These are phyloP conservation scores for Chrosomus eos DNA, from an alignment of 2,797 vertebrate species.

Conservation along the genomic window DNA sequence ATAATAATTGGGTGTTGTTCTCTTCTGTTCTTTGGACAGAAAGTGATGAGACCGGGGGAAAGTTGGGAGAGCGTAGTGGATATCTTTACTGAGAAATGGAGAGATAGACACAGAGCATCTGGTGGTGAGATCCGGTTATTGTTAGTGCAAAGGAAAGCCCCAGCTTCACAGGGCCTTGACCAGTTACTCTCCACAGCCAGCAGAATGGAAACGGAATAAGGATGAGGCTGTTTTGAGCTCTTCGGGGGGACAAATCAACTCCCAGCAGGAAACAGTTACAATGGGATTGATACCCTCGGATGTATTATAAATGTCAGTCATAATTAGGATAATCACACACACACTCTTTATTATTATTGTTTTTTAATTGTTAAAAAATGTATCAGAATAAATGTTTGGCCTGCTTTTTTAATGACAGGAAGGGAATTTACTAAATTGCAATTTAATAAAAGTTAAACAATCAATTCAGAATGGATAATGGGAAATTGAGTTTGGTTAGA, in stretches of 20 bases:
- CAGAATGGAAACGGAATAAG: conserved; percentile 52
- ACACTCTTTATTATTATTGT: neutral
- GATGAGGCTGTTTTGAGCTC: conserved; percentile 47
- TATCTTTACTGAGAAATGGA: conserved; percentile 24
- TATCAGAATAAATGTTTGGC: neutral
- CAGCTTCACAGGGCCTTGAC: conserved; percentile 60
- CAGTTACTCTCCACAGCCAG: conserved; percentile 50
- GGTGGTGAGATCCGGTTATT: conserved; percentile 65
- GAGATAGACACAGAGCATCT: conserved; percentile 47
- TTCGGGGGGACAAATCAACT: conserved; percentile 41
- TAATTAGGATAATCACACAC: conserved; percentile 31
- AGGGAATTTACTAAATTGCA: neutral
- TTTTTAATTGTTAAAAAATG: neutral
- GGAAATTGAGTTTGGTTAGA: neutral
- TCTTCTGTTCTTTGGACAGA: conserved; percentile 39
- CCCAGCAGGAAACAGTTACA: conserved; percentile 52
- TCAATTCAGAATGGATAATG: neutral
- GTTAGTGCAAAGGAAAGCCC: conserved; percentile 59
- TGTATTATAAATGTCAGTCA: conserved; percentile 36
- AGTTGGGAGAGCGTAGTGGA: neutral
- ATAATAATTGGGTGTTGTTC: conserved; percentile 44
- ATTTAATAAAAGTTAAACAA: neutral
- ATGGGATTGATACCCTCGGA: conserved; percentile 16
- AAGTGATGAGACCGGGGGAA: conserved; percentile 36
- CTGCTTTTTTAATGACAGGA: neutral